These are phyloP conservation scores for Suricata suricatta DNA, from an alignment of 2,113 vertebrate genomes.

Conservation along the genomic window DNA sequence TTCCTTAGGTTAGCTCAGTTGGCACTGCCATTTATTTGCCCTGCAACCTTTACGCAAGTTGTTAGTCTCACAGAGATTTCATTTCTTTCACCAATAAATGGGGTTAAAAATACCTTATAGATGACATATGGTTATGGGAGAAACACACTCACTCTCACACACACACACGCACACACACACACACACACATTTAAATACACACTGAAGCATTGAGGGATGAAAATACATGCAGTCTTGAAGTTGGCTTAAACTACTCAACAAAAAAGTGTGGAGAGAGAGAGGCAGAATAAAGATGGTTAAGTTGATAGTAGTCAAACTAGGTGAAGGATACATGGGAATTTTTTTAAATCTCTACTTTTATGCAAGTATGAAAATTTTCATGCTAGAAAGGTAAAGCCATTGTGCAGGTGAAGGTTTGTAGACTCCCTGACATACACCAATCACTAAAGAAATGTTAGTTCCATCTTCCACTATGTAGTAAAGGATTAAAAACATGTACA, in stretches of 20 bases:
- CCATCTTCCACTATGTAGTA: background rate
- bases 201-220: background rate
- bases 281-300: background rate
- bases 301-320: background rate
- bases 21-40: background rate
- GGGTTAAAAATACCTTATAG: background rate
- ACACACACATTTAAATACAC: background rate
- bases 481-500: background rate
- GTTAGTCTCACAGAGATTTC: background rate
- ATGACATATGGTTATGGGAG: background rate
- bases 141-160: background rate
- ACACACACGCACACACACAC: too few relatives aligned
- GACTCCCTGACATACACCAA: background rate
- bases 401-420: background rate
- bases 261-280: background rate
- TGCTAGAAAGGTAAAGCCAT: slow-evolving; percentile 4
- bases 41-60: background rate
- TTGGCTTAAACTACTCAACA: background rate
- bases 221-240: slow-evolving; percentile 27
- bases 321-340: background rate
- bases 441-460: background rate
- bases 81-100: background rate
- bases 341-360: slow-evolving; percentile 8
- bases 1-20: background rate
- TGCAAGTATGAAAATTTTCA: background rate